Percentiles rank a stretch among this genome's conserved stretches.
These are phyloP conservation scores for Glaucidium brasilianum DNA, from an alignment of 2,113 vertebrate species.

Conservation along the genomic window DNA sequence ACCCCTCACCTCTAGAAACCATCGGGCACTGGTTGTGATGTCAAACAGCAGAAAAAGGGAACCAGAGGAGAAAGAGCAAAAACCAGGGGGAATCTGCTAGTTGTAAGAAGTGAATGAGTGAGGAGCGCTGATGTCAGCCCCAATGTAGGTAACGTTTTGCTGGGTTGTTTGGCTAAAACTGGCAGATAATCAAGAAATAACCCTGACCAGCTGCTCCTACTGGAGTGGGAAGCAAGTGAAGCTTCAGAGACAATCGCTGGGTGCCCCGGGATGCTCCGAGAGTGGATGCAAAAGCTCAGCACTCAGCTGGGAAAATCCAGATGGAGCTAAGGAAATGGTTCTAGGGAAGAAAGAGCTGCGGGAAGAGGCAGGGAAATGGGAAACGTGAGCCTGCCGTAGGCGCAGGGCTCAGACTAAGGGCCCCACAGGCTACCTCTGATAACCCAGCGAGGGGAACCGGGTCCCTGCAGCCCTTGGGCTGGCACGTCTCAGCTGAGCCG, in stretches of 20 bases:
- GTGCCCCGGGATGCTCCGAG: background rate
- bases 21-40: background rate
- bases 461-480: background rate
- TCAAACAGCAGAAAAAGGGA: background rate
- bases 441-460: background rate
- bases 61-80: background rate
- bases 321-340: background rate
- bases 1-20: background rate
- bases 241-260: too few species aligned
- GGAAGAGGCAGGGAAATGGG: background rate
- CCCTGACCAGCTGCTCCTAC: background rate
- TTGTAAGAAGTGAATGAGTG: background rate
- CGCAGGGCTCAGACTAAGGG: background rate
- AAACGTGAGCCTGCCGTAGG: background rate
- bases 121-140: background rate
- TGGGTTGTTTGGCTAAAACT: background rate
- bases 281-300: accelerated
- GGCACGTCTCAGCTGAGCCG: background rate
- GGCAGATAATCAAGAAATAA: background rate
- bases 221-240: accelerated
- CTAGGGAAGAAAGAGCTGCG: accelerated
- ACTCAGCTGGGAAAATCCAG: background rate
- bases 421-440: too few species aligned
- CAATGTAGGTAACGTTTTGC: too few species aligned
- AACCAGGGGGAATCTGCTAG: background rate